Conservation (phyloP, 1,140 invertebrate species). For the Zeugodacus cucurbitae region DNA sequence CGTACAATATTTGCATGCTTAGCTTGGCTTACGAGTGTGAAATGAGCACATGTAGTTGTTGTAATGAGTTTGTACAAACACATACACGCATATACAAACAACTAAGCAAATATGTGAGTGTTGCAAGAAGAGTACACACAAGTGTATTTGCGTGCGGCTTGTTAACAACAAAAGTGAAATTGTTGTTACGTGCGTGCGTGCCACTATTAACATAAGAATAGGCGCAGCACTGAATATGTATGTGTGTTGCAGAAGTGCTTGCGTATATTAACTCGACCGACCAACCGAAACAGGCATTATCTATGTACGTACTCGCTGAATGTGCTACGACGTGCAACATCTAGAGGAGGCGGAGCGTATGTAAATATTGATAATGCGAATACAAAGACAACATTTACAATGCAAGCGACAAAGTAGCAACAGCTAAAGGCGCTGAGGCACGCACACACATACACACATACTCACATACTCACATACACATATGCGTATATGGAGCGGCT, state of each 20-base stretch:
- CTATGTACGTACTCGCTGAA: not conserved
- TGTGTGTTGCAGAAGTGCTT: not conserved
- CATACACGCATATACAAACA: not conserved
- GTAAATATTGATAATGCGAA: constrained; percentile 40
- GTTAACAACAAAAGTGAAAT: constrained; percentile 49
- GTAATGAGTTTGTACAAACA: not conserved
- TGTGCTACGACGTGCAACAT: not conserved
- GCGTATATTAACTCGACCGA: not conserved
- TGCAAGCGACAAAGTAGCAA: not conserved
- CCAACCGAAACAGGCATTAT: not conserved
- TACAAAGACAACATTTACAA: constrained; percentile 28
- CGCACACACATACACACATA: not conserved
- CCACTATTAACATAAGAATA: constrained; percentile 64
- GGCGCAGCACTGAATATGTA: constrained; percentile 27
- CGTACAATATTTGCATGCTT: constrained; percentile 32
- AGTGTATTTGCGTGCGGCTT: constrained; percentile 10
- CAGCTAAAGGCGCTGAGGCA: constrained; percentile 19
- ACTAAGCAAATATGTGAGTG: not conserved
- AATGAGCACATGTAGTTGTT: not conserved
- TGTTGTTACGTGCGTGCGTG: constrained; percentile 57
- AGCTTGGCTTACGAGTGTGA: not conserved
- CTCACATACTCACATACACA: too few species aligned
- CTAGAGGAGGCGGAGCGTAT: not conserved
- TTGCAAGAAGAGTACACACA: not conserved
- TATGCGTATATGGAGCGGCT: too few species aligned